Base-by-base conservation (phyloP, 2,113 vertebrate genomes). In the Mionectes macconnelli region DNA sequence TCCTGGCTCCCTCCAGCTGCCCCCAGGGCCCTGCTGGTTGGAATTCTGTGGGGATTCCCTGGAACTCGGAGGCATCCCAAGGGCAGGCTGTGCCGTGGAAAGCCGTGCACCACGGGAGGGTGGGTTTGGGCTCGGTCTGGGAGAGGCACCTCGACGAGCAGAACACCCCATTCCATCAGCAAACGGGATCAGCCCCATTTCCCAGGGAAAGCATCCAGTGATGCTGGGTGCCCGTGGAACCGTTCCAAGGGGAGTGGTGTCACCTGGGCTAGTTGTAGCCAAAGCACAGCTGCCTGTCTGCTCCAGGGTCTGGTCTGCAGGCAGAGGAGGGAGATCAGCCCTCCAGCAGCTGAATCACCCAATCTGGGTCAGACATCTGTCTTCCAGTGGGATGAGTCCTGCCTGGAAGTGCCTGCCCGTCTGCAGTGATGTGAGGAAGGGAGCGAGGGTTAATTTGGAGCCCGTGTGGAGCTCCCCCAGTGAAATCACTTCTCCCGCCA, bases 321-420 rank as follows among this genome's bases (percentile, higher is more conserved):
- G 63, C 88, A 88, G 53, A 1, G 14, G 49, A 82, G 88, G 7
- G 2, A 69, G 70, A 91, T 89, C 76, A 86, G 76, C 92, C 93
- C 91, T 96, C 47, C 90, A 94, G 95, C 92, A 49, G 81, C 87
- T 95, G 95, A 94, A 90, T 95, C 95, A 93, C 66, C 88, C 85
- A 92, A 95, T 94, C 95, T 88, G 52, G 14, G 35, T 85, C 80
- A 97, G 95, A 95, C 94, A 95, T 96, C 96, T 93, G 94, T 73
- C 85, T 96, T 89, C 53, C 66, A 56, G 85, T 0, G 11, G 85
- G 92, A 93, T 85, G 85, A 95, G 69, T 94, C 85, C 37, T 73
- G 24, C 72, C 66, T 91, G 92, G 92, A 90, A 96, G 77, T 76
- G 70, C 81, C 95, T 52, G 66, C 56, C 66, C 52, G 90, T 87